phyloP scores from a whole-genome alignment of 2,888 invertebrate species.

The Cerceris ruficornis region DNA sequence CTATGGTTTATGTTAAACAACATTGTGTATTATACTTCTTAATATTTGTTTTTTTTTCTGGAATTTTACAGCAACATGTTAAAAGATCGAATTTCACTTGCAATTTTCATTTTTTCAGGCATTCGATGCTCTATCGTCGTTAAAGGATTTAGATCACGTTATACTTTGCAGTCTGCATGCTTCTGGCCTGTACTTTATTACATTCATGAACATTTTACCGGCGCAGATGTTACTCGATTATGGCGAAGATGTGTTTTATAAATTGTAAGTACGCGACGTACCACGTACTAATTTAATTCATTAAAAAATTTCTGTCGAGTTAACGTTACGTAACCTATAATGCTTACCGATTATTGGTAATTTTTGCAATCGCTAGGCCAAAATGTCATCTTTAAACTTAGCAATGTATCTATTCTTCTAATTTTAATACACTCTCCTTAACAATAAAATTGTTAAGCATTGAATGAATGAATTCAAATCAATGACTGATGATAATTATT shows the following conservation, averaged over 20 bases:
- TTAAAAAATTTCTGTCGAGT: not conserved
- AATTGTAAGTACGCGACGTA: conserved; percentile 1
- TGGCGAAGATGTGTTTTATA: not conserved
- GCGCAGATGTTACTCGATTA: conserved; percentile 1
- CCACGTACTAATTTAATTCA: not conserved
- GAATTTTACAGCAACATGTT: not conserved
- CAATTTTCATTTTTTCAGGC: not conserved
- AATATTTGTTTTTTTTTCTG: no score
- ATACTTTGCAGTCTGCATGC: not conserved
- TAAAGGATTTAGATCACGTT: not conserved
- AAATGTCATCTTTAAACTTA: no score
- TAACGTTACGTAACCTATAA: not conserved
- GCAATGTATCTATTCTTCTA: no score
- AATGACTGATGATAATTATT: no score
- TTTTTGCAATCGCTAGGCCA: no score
- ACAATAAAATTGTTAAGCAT: no score
- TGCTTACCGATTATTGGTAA: not conserved
- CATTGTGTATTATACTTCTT: no score
- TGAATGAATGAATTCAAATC: no score
- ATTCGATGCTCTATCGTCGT: not conserved
- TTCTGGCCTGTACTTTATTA: not conserved
- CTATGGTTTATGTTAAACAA: no score
- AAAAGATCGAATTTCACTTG: not conserved
- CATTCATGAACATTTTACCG: conserved; percentile 7
- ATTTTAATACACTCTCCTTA: no score